A percentile compares a stretch with the other conserved stretches of the same genome.
Evolutionary conservation across 2,113 vertebrate genomes (phyloP).

Genomic region (Phrynosoma platyrhinos): DNA sequence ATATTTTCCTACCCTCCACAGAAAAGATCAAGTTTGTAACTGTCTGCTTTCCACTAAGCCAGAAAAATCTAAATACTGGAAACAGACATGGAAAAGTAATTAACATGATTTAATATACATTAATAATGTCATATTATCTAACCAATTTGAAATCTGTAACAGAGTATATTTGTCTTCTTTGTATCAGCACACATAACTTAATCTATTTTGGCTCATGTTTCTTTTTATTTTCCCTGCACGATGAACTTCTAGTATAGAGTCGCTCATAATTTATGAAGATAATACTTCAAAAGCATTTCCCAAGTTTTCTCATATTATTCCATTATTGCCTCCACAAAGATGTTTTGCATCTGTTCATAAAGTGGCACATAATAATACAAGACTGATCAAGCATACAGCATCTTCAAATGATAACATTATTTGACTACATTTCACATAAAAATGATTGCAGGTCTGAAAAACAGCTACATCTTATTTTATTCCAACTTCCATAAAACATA

Average conservation of each 20-base stretch:
- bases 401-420: slow-evolving; percentile 45
- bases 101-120: slow-evolving; percentile 61
- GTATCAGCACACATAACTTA: slow-evolving; percentile 32
- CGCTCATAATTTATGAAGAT: slow-evolving; percentile 31
- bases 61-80: slow-evolving; percentile 56
- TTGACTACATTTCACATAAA: slow-evolving; percentile 36
- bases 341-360: background rate
- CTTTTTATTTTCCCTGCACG: slow-evolving; percentile 10
- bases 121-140: slow-evolving; percentile 58
- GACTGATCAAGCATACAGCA: slow-evolving; percentile 8
- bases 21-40: background rate
- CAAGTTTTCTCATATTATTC: slow-evolving; percentile 10
- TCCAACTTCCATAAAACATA: slow-evolving; percentile 49
- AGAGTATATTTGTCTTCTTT: slow-evolving; percentile 30
- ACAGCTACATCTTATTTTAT: slow-evolving; percentile 34
- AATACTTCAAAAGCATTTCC: slow-evolving; percentile 36
- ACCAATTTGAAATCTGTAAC: slow-evolving; percentile 50
- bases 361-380: background rate
- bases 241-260: slow-evolving; percentile 26
- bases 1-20: background rate
- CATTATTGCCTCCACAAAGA: background rate
- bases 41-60: slow-evolving; percentile 35
- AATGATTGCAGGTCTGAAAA: slow-evolving; percentile 45
- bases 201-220: slow-evolving; percentile 29
- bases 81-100: slow-evolving; percentile 59